Conservation (phyloP, 2,797 vertebrate genomes). For the Microctenopoma lineatum region DNA sequence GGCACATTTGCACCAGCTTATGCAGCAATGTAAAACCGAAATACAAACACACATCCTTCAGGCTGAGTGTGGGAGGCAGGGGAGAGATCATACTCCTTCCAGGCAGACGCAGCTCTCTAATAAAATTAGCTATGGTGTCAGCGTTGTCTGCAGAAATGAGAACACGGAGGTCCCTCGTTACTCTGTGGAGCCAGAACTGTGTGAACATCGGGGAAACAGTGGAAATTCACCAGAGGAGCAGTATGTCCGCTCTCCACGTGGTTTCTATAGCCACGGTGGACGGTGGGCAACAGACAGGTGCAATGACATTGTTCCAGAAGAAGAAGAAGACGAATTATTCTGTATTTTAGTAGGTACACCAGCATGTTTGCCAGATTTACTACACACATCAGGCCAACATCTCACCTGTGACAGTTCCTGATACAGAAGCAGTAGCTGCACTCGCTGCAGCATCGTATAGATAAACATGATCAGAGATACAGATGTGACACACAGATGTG, state of each 20-base stretch:
- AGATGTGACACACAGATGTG: no score
- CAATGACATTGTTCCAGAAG: not conserved
- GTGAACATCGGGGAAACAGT: not conserved
- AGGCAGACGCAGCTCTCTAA: constrained; percentile 64
- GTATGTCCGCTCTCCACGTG: not conserved
- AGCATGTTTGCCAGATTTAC: not conserved
- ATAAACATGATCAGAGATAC: no score
- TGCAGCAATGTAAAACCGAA: constrained; percentile 39
- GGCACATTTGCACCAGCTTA: constrained; percentile 21
- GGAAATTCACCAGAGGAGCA: not conserved
- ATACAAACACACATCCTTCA: constrained; percentile 53
- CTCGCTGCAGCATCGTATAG: no score
- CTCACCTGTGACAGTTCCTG: not conserved
- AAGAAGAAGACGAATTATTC: not conserved
- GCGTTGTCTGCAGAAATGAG: constrained; percentile 54
- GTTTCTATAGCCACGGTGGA: not conserved
- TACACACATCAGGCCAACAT: not conserved
- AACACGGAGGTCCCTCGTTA: constrained; percentile 12
- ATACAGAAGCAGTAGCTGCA: no score
- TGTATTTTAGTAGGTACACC: not conserved
- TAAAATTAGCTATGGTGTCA: constrained; percentile 57
- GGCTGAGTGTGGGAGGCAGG: constrained; percentile 43
- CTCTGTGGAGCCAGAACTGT: constrained; percentile 8
- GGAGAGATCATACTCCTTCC: constrained; percentile 44
- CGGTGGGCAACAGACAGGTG: not conserved